phyloP scores from a whole-genome alignment of 2,113 vertebrate genomes.

The Zosterops hypoxanthus region DNA sequence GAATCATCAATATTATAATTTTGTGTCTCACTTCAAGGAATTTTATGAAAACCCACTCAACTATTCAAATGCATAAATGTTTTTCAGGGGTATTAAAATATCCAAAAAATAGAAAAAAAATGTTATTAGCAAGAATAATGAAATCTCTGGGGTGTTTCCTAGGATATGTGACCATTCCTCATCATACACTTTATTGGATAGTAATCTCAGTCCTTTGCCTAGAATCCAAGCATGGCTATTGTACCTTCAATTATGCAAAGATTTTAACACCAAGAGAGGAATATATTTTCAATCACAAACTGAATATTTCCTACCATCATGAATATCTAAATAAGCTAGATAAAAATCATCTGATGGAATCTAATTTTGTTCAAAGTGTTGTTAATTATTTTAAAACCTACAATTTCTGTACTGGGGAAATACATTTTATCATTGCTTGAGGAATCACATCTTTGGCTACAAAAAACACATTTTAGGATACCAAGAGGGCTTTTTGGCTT shows the following conservation, averaged over 20 bases:
- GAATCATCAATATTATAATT: neutral
- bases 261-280: neutral
- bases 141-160: neutral
- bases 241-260: neutral
- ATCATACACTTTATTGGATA: neutral
- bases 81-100: neutral
- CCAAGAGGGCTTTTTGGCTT: fast-evolving
- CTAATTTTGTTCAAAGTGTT: neutral
- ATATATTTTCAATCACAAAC: neutral
- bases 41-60: neutral
- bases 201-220: fast-evolving
- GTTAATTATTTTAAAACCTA: neutral
- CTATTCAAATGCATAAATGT: neutral
- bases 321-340: neutral
- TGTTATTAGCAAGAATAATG: neutral
- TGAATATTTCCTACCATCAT: neutral
- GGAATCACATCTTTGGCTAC: neutral
- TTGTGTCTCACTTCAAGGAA: neutral
- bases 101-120: neutral
- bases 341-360: neutral
- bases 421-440: neutral
- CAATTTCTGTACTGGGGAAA: neutral
- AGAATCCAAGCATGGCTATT: neutral
- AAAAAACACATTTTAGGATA: neutral
- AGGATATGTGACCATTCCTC: neutral